These are phyloP conservation scores for Onychomys leucogaster DNA, from an alignment of 2,797 vertebrate species.

Conservation along the genomic window DNA sequence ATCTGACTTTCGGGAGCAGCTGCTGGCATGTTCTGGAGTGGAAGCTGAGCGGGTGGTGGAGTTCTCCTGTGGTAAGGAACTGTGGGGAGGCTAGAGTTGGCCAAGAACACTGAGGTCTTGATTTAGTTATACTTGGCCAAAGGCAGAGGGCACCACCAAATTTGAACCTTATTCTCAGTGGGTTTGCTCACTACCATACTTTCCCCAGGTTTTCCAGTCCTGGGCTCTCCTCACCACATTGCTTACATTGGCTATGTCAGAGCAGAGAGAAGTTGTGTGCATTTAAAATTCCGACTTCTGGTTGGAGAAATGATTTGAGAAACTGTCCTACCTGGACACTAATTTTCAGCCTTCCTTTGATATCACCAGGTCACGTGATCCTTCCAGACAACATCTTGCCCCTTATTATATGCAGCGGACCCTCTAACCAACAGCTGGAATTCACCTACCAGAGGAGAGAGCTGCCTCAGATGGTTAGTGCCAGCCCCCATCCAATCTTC, in stretches of 20 bases:
- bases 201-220: rapidly evolving
- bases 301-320: background rate
- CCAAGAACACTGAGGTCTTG: rapidly evolving
- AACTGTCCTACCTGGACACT: background rate
- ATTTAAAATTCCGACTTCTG: rapidly evolving
- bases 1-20: slow-evolving; percentile 96
- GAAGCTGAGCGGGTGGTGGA: slow-evolving; percentile 91
- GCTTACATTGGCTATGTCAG: background rate
- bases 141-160: background rate
- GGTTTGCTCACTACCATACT: background rate
- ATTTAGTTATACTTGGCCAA: background rate
- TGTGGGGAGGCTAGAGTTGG: background rate
- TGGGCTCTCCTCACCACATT: rapidly evolving
- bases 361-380: slow-evolving; percentile 94
- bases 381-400: slow-evolving; percentile 96
- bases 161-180: background rate
- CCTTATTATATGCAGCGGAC: slow-evolving; percentile 93
- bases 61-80: slow-evolving; percentile 96
- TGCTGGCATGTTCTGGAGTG: slow-evolving; percentile 93
- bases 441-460: slow-evolving; percentile 96
- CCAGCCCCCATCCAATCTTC: background rate
- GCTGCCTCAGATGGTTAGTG: slow-evolving; percentile 93
- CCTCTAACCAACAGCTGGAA: slow-evolving; percentile 95
- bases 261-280: background rate
- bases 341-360: background rate